A percentile compares a stretch with the other conserved stretches of the same genome.
phyloP scores from a whole-genome alignment of 1,140 invertebrate genomes.

The Caenorhabditis tropicalis region DNA sequence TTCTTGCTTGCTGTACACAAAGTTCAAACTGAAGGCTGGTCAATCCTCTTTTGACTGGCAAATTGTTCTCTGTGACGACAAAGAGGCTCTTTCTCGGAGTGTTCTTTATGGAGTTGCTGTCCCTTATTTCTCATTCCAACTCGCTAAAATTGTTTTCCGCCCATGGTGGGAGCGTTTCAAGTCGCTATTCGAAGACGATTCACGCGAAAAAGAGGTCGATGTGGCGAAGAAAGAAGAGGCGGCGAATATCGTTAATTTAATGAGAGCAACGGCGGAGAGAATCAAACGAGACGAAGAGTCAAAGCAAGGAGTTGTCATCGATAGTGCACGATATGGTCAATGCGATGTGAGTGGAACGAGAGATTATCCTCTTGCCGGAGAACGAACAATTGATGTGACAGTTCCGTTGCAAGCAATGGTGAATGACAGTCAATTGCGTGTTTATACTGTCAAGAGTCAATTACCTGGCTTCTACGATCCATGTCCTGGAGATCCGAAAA shows the following conservation, averaged over 20 bases:
- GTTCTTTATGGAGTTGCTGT: slow-evolving; percentile 63
- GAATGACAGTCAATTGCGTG: slow-evolving; percentile 84
- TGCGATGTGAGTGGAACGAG: slow-evolving; percentile 55
- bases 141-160: slow-evolving; percentile 62
- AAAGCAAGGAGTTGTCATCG: slow-evolving; percentile 83
- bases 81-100: slow-evolving; percentile 62
- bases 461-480: slow-evolving; percentile 96
- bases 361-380: slow-evolving; percentile 63
- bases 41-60: slow-evolving; percentile 65
- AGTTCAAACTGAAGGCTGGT: slow-evolving; percentile 61
- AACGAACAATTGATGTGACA: slow-evolving; percentile 87
- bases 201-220: slow-evolving; percentile 60
- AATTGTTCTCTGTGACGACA: slow-evolving; percentile 66
- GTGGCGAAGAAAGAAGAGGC: slow-evolving; percentile 62
- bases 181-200: slow-evolving; percentile 62
- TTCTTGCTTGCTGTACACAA: neutral
- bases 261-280: slow-evolving; percentile 77
- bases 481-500: slow-evolving; percentile 89
- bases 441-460: slow-evolving; percentile 89
- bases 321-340: slow-evolving; percentile 47
- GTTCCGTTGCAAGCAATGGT: slow-evolving; percentile 91
- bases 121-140: slow-evolving; percentile 57
- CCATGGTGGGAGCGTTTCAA: slow-evolving; percentile 54
- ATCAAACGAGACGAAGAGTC: slow-evolving; percentile 79
- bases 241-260: slow-evolving; percentile 77